phyloP scores from a whole-genome alignment of 2,888 invertebrate species.

The Diogma glabrata region DNA sequence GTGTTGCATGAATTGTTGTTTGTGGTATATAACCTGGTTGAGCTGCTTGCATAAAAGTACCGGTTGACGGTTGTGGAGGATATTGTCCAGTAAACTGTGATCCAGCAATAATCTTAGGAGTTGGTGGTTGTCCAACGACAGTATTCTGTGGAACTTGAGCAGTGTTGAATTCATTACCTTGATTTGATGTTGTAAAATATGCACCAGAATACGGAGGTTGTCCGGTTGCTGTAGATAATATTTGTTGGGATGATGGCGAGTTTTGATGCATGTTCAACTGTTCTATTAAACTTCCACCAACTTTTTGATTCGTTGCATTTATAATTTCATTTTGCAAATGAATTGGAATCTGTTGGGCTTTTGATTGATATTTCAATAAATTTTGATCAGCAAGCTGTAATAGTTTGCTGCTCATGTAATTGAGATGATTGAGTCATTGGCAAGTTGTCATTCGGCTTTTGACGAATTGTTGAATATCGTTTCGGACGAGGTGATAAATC shows the following conservation, averaged over 20 bases:
- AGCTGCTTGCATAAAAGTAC: slow-evolving; percentile 4
- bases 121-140: not conserved
- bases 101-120: not conserved
- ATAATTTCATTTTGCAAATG: slow-evolving; percentile 3
- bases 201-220: slow-evolving; percentile 22
- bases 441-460: slow-evolving; percentile 36
- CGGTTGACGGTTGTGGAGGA: slow-evolving; percentile 19
- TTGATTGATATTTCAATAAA: slow-evolving; percentile 21
- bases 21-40: not conserved
- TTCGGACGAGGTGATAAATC: slow-evolving; percentile 42
- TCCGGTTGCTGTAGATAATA: slow-evolving; percentile 20
- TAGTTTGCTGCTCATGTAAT: not conserved
- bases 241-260: slow-evolving; percentile 13
- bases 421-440: slow-evolving; percentile 18
- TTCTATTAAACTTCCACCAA: not conserved
- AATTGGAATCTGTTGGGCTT: slow-evolving; percentile 25
- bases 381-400: slow-evolving; percentile 14
- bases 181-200: slow-evolving; percentile 21
- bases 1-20: slow-evolving; percentile 11
- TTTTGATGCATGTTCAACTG: slow-evolving; percentile 18
- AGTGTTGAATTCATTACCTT: slow-evolving; percentile 17
- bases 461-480: slow-evolving; percentile 55
- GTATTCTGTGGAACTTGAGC: slow-evolving; percentile 1
- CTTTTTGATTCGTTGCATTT: slow-evolving; percentile 1
- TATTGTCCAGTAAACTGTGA: not conserved